A percentile compares a stretch with the other conserved stretches of the same genome.
phyloP scores from a whole-genome alignment of 2,888 invertebrate genomes.

The Epinotia ramella region DNA sequence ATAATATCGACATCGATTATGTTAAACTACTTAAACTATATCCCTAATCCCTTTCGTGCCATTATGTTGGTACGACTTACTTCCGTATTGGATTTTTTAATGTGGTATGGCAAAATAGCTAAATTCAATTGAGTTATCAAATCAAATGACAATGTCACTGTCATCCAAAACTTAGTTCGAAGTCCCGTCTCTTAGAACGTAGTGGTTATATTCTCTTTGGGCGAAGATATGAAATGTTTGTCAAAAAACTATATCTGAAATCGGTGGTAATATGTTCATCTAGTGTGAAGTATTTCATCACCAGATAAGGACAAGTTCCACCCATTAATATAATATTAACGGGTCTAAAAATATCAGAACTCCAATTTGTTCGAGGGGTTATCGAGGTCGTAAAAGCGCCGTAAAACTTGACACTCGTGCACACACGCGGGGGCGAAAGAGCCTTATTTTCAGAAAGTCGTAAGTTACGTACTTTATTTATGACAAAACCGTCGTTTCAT shows the following conservation, averaged over 20 bases:
- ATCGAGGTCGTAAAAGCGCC: constrained; percentile 40
- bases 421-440: constrained; percentile 25
- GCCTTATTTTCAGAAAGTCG: neutral
- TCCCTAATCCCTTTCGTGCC: too few species aligned
- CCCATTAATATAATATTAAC: constrained; percentile 36
- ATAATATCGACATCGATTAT: too few species aligned
- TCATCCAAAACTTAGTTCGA: too few species aligned
- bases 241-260: neutral
- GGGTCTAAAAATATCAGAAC: constrained; percentile 35
- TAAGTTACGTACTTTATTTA: neutral
- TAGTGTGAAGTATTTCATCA: constrained; percentile 7
- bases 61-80: too few species aligned
- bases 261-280: neutral
- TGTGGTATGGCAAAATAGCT: too few species aligned
- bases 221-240: neutral
- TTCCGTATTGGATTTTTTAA: too few species aligned
- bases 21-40: too few species aligned
- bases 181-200: too few species aligned
- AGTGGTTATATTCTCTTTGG: too few species aligned
- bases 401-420: constrained; percentile 36
- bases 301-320: neutral
- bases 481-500: neutral
- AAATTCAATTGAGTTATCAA: too few species aligned
- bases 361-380: constrained; percentile 42
- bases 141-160: too few species aligned